Percentiles rank a stretch among this genome's conserved stretches.
Conservation (phyloP, 30 jellyfish, hydroid and myxozoan species). For the Hydractinia echinata region DNA sequence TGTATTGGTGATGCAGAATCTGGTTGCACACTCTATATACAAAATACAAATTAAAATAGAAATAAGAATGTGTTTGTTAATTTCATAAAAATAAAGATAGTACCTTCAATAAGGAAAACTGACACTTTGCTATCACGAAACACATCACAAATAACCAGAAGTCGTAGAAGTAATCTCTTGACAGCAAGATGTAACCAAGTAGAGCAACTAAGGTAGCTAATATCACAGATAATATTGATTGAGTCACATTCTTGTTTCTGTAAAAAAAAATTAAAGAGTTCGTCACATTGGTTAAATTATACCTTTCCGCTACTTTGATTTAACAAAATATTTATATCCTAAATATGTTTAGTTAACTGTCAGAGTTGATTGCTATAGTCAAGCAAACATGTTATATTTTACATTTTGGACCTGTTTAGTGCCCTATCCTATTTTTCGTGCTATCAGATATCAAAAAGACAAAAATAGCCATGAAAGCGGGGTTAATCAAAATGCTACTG, state of each 20-base stretch:
- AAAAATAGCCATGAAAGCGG: no score
- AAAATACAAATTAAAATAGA: background rate
- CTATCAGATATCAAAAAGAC: no score
- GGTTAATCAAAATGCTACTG: no score
- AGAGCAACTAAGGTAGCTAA: constrained; percentile 72
- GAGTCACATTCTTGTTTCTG: constrained; percentile 65
- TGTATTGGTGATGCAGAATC: constrained; percentile 97
- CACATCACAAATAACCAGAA: constrained; percentile 82
- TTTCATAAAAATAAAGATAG: background rate
- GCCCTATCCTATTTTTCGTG: no score
- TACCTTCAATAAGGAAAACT: constrained; percentile 87
- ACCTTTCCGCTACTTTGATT: no score
- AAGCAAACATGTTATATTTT: no score
- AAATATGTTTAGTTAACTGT: no score
- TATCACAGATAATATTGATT: constrained; percentile 48
- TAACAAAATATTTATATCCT: no score
- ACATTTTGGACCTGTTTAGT: no score
- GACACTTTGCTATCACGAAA: constrained; percentile 94
- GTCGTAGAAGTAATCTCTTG: constrained; percentile 62
- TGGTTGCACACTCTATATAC: constrained; percentile 88
- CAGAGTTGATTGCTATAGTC: no score
- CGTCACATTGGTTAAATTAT: no score
- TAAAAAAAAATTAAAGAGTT: background rate
- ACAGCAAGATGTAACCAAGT: constrained; percentile 68
- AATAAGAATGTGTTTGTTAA: background rate